These are phyloP conservation scores for Laterallus jamaicensis DNA, from an alignment of 2,113 vertebrate species.

Conservation along the genomic window DNA sequence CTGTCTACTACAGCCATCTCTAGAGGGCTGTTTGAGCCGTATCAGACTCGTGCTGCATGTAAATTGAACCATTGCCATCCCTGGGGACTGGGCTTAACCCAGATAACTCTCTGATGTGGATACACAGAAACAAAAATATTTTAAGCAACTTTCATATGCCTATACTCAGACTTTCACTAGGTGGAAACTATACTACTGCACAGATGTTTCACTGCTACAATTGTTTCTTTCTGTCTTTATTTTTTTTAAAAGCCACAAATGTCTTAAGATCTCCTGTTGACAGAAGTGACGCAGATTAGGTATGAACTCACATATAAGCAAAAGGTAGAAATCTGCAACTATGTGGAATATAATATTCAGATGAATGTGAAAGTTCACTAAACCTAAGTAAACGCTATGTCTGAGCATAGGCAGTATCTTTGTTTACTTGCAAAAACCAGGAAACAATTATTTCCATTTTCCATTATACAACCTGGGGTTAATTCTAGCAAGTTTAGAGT, in stretches of 20 bases:
- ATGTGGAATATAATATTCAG: neutral
- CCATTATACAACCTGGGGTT: neutral
- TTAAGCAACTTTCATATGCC: neutral
- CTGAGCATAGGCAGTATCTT: neutral
- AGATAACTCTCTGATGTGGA: neutral
- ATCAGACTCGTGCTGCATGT: neutral
- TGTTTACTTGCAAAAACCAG: neutral
- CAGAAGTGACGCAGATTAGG: neutral
- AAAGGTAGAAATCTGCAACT: neutral
- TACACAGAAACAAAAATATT: slow-evolving; percentile 7
- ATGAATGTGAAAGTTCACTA: neutral
- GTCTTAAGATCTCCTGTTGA: neutral
- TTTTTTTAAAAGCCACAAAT: neutral
- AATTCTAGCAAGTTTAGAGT: neutral
- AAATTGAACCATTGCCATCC: neutral
- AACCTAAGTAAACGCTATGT: neutral
- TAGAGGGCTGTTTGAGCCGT: neutral
- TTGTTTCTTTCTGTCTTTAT: neutral
- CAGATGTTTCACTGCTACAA: neutral
- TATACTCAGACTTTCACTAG: neutral
- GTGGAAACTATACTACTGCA: neutral
- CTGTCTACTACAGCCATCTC: neutral
- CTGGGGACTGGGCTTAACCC: neutral
- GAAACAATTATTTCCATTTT: neutral
- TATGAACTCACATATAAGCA: neutral